Evolutionary conservation across 2,888 invertebrate genomes (phyloP), one percentile per base, ranked within the genome.

Genomic region (Apamea sordens): DNA sequence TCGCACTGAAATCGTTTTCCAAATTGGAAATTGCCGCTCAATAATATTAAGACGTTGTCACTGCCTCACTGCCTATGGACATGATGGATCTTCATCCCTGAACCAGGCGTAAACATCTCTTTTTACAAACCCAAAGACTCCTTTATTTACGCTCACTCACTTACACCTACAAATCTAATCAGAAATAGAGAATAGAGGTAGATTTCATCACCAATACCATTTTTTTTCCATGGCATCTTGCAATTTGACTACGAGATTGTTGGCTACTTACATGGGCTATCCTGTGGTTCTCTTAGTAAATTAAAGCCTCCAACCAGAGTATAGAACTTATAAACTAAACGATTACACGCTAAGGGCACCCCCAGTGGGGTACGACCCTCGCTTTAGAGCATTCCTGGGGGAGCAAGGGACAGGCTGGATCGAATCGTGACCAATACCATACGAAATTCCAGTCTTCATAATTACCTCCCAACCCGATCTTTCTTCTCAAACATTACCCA

Each of bases 401-500:
- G 32, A 32, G 21, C 36, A 64, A 24, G 32, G 64, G 36, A 64
- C 64, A 64, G 21, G 5, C 21, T 64, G 32, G 11, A 36, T 64
- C 2, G 21, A 6, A 63, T 63, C 61, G 28, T 61, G 7, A 7
- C 28, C 18, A 61, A 28, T 18, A 32, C 28, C 32, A 18, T n/a
- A 53, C 32, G 13, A 32, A 73, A 32, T 64, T 61, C 7, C 56
- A 28, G 13, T 80, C 21, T 53, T 15, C 36, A 24, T 6, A 59
- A 70, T n/a, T 18, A 5, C 65, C n/a, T 53, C 0, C 18, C 2
- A 70, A 36, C 7, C 15, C 21, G n/a, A 61, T 74, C 15, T 56
- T 36, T 67, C 53, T 44, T 70, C 72, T 76, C 18, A 67, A 79
- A 70, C 10, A 73, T 69, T 73, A 67, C 21, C 53, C 47, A 82